Conservation (phyloP, 1,140 invertebrate species). For the Bombus waltoni region DNA sequence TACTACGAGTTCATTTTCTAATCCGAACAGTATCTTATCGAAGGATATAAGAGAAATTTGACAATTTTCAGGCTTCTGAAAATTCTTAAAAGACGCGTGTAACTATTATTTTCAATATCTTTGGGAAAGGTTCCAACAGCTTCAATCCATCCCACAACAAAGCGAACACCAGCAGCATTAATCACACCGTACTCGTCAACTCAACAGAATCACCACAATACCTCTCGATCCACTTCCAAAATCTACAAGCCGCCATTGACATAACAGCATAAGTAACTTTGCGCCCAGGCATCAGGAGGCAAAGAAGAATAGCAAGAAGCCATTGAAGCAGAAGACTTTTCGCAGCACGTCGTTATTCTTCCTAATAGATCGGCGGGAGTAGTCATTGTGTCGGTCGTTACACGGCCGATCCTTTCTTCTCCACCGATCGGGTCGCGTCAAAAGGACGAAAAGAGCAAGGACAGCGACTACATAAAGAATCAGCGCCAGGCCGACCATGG, state of each 20-base stretch:
- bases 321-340: constrained; percentile 55
- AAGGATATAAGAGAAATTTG: too few species aligned
- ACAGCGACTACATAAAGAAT: neutral
- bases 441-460: constrained; percentile 56
- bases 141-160: too few species aligned
- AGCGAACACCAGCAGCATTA: neutral
- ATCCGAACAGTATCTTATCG: too few species aligned
- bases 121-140: too few species aligned
- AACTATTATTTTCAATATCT: too few species aligned
- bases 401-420: constrained; percentile 45
- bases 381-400: constrained; percentile 63
- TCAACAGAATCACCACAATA: neutral
- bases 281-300: neutral
- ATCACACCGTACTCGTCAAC: neutral
- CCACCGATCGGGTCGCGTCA: constrained; percentile 12
- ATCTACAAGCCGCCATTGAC: neutral
- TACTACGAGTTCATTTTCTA: too few species aligned
- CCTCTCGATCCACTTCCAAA: neutral
- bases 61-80: too few species aligned
- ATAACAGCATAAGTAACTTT: neutral
- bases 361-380: constrained; percentile 77
- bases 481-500: neutral
- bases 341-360: constrained; percentile 72
- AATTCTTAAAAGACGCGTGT: too few species aligned
- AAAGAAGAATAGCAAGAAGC: neutral